Evolutionary conservation across 2,113 vertebrate genomes (phyloP).

Genomic region (Rousettus leschenaultii): DNA sequence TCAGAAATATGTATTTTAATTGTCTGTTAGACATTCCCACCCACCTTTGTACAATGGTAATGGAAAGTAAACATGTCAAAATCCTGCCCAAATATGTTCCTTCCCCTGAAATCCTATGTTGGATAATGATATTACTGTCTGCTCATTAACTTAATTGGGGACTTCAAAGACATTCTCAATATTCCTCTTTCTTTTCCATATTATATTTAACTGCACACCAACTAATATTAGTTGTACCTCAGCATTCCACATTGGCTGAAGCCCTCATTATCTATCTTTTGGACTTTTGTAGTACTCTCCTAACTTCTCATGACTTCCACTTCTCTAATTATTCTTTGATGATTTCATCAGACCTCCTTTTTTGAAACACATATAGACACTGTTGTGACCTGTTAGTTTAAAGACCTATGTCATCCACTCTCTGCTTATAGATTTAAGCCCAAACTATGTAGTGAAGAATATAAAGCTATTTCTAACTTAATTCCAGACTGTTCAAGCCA

Average conservation of each 20-base stretch:
- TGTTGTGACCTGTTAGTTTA: background rate
- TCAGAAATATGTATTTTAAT: background rate
- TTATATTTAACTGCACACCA: background rate
- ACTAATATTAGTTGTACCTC: background rate
- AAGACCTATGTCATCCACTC: background rate
- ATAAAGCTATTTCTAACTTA: background rate
- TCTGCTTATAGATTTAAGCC: background rate
- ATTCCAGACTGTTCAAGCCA: background rate
- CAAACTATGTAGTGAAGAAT: background rate
- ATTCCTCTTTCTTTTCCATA: too few relatives aligned
- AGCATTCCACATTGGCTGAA: background rate
- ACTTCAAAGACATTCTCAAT: background rate
- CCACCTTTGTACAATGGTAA: background rate
- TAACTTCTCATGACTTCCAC: background rate
- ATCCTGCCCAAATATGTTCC: background rate
- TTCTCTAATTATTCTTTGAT: background rate
- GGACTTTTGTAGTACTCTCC: background rate
- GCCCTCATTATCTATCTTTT: background rate
- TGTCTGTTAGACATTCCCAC: background rate
- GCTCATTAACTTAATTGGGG: background rate
- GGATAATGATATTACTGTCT: background rate
- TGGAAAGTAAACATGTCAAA: background rate
- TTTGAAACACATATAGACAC: background rate
- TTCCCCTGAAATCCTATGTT: background rate
- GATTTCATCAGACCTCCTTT: background rate